phyloP scores from a whole-genome alignment of 1,140 invertebrate genomes.

The Bombus soroeensis region DNA sequence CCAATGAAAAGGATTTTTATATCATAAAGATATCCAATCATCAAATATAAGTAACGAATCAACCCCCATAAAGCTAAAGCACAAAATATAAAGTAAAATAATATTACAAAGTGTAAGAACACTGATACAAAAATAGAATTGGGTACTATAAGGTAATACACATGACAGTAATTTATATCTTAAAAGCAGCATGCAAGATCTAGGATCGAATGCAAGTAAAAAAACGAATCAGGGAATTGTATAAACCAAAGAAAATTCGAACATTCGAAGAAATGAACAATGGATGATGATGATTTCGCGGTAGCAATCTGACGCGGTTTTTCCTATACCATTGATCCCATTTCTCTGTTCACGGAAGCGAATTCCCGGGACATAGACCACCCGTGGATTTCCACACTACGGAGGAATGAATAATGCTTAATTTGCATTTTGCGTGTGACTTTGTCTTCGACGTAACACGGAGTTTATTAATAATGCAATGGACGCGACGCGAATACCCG shows the following conservation, averaged over 20 bases:
- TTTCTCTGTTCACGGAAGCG: conserved; percentile 32
- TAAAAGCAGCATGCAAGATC: no score
- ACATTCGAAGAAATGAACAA: background rate
- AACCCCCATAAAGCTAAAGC: no score
- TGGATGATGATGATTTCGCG: background rate
- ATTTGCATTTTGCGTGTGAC: conserved; percentile 75
- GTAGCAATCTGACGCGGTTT: background rate
- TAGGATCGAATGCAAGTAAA: background rate
- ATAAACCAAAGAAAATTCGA: background rate
- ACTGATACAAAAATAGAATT: no score
- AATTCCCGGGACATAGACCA: conserved; percentile 13
- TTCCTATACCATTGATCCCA: conserved; percentile 7
- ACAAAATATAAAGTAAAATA: no score
- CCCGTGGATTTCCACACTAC: conserved; percentile 58
- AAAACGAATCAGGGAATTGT: background rate
- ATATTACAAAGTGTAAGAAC: no score
- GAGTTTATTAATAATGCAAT: conserved; percentile 74
- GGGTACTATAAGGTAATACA: no score
- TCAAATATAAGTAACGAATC: no score
- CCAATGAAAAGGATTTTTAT: no score
- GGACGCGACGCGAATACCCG: conserved; percentile 41
- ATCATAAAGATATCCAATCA: no score
- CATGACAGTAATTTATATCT: no score
- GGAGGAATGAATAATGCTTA: conserved; percentile 69
- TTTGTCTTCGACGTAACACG: conserved; percentile 69